Conservation (phyloP, 2,113 vertebrate genomes). For the Pterophyllum scalare region DNA sequence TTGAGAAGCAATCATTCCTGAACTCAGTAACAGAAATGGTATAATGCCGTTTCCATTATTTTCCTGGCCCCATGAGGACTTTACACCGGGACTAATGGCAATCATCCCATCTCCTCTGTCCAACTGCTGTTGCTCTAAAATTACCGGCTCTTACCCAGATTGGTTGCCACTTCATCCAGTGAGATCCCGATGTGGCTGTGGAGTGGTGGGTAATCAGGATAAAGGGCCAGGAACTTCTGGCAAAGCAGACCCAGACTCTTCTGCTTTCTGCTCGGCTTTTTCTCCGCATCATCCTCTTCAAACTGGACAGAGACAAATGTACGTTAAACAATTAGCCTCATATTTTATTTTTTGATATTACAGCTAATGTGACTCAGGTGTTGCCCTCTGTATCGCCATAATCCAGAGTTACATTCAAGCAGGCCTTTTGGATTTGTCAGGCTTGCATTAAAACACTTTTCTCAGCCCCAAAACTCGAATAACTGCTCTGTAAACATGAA, state of each 20-base stretch:
- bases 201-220: constrained; percentile 88
- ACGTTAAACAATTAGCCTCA: too few species aligned
- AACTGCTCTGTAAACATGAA: not conserved
- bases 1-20: constrained; percentile 28
- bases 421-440: not conserved
- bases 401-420: too few species aligned
- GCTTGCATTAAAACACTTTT: not conserved
- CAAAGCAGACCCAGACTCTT: constrained; percentile 95
- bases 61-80: not conserved
- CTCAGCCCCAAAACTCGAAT: not conserved
- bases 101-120: not conserved
- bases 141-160: constrained; percentile 82
- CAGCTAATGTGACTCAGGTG: too few species aligned
- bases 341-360: too few species aligned
- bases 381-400: too few species aligned
- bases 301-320: constrained; percentile 70
- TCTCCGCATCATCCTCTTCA: constrained; percentile 87
- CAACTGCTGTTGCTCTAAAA: not conserved
- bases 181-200: constrained; percentile 90
- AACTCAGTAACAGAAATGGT: not conserved
- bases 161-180: constrained; percentile 91
- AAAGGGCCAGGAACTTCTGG: constrained; percentile 94
- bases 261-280: constrained; percentile 93
- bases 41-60: not conserved
- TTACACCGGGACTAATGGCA: not conserved